Conservation (phyloP, 1,140 invertebrate genomes). For the Rhyacophila brunnea region DNA sequence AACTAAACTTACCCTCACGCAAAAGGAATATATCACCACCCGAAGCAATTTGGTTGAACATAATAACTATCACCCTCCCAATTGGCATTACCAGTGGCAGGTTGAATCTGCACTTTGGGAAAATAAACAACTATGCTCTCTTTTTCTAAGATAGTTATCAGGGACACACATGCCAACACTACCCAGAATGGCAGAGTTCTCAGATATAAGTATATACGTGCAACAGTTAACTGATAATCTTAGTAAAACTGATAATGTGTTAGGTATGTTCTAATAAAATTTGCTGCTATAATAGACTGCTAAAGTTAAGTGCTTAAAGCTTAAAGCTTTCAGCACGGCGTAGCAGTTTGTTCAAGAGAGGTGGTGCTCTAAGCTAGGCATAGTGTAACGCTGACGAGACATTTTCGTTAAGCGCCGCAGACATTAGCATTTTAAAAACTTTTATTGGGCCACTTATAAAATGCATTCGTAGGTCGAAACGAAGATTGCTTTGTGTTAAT, state of each 20-base stretch:
- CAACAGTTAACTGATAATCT: no score
- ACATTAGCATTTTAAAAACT: constrained; percentile 34
- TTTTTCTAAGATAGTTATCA: no score
- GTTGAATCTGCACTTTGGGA: not conserved
- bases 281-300: not conserved
- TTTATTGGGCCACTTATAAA: constrained; percentile 21
- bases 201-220: not conserved
- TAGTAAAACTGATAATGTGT: no score
- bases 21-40: no score
- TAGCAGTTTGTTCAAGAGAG: constrained; percentile 14
- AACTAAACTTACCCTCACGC: no score
- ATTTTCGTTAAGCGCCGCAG: constrained; percentile 16
- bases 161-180: no score
- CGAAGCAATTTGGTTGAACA: no score
- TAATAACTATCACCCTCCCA: no score
- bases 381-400: constrained; percentile 23
- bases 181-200: no score
- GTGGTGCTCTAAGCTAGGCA: not conserved
- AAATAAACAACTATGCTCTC: not conserved
- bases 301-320: not conserved
- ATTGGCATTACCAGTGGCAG: no score
- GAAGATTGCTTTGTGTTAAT: not conserved
- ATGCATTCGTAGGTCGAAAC: constrained; percentile 16
- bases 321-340: constrained; percentile 9
- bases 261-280: not conserved